phyloP scores from a whole-genome alignment of 2,888 invertebrate genomes.

The Stomorhina lunata region DNA sequence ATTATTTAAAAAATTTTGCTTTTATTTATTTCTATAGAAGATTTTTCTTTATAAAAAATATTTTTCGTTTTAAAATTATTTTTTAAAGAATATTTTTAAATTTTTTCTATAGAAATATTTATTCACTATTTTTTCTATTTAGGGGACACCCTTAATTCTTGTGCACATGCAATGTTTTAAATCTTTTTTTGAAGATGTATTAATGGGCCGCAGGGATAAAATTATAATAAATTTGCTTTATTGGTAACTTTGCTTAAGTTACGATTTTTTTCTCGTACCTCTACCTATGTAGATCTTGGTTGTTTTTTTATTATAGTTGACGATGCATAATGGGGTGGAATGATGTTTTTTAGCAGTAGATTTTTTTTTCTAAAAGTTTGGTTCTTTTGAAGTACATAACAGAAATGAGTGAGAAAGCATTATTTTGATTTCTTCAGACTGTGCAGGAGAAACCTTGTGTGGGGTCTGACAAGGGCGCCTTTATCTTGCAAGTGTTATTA shows the following conservation, averaged over 20 bases:
- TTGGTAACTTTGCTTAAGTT: conserved; percentile 71
- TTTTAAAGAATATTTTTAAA: not conserved
- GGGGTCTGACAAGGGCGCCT: too few species aligned
- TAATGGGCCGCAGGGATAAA: conserved; percentile 69
- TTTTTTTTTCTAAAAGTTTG: too few species aligned
- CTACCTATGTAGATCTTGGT: conserved; percentile 34
- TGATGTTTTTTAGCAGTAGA: too few species aligned
- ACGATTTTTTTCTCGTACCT: conserved; percentile 47
- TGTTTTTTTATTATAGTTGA: conserved; percentile 25
- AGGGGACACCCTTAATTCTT: conserved; percentile 16
- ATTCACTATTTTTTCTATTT: not conserved
- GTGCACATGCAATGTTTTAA: conserved; percentile 47
- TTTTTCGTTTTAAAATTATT: not conserved
- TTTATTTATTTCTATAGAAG: not conserved
- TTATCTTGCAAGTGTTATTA: too few species aligned
- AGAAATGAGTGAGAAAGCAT: too few species aligned
- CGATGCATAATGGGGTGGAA: too few species aligned
- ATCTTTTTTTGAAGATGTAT: conserved; percentile 63
- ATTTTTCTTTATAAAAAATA: not conserved
- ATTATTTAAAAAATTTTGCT: too few species aligned
- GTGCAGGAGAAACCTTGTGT: too few species aligned
- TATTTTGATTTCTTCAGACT: too few species aligned
- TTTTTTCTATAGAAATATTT: too few species aligned
- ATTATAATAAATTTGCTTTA: conserved; percentile 76
- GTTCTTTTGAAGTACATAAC: too few species aligned